Evolutionary conservation across 1,140 invertebrate genomes (phyloP).

Genomic region (Pristionchus pacificus): DNA sequence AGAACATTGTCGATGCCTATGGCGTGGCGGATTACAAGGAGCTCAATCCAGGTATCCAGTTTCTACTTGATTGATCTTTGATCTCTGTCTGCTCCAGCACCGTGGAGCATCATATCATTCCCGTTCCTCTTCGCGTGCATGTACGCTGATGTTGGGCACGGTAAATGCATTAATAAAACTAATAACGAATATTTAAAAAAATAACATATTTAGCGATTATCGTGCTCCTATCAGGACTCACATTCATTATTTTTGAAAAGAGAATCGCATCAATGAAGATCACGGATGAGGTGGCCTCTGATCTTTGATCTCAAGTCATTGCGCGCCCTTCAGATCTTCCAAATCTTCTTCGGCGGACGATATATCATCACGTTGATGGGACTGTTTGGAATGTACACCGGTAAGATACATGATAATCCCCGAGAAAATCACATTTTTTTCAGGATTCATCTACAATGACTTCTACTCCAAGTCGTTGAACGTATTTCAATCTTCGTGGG

Average conservation of each 20-base stretch:
- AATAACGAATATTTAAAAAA: no score
- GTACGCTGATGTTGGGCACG: conserved; percentile 88
- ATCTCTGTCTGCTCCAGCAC: conserved; percentile 57
- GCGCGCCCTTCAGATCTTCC: conserved; percentile 75
- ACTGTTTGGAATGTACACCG: conserved; percentile 93
- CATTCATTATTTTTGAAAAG: conserved; percentile 74
- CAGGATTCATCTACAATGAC: conserved; percentile 93
- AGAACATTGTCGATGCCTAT: conserved; percentile 62
- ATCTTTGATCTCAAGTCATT: neutral
- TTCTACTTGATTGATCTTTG: conserved; percentile 1
- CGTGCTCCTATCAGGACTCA: conserved; percentile 71
- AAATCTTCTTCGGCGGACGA: conserved; percentile 91
- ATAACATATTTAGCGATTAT: no score
- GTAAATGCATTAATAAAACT: no score
- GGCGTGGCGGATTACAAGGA: conserved; percentile 63
- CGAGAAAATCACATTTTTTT: conserved; percentile 34
- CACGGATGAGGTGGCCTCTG: conserved; percentile 59
- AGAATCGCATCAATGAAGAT: conserved; percentile 72
- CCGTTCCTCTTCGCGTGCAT: conserved; percentile 88
- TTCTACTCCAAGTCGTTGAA: conserved; percentile 92
- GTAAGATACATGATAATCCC: conserved; percentile 62
- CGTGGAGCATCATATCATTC: conserved; percentile 87
- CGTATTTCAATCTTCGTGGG: conserved; percentile 84
- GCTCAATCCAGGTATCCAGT: conserved; percentile 58
- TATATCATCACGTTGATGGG: conserved; percentile 97